Evolutionary conservation across 1,140 invertebrate genomes (phyloP), one percentile per base, ranked within the genome.

Genomic region (Ostrea denselamellosa): DNA sequence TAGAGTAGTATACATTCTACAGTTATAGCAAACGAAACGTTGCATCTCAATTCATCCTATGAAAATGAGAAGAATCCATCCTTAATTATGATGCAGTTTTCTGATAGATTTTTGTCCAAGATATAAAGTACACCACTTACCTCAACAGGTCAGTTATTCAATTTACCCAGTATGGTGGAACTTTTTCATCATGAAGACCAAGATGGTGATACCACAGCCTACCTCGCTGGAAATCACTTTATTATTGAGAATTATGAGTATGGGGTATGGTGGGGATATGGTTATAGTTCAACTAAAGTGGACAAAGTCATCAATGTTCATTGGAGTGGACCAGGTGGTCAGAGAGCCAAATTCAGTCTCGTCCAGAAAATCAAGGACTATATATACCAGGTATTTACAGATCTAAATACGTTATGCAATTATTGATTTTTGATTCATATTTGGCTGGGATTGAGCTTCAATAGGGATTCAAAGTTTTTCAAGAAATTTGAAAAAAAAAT

Each of bases 261-360:
- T 62, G 2, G 7, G 5, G 12, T 12, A 28, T 77, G 68, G 68
- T 8, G 25, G 25, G 22, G n/a, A 4, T 71, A 71, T 71, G 14
- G 2, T 44, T 5, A 77, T 77, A 28, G 25, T 25, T 4, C 2
- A 77, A 22, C 25, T 34, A 77, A 28, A 34, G 28, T 25, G 25
- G 44, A 83, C 44, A 34, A 53, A n/a, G 52, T 83, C 17, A 14
- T 83, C 51, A 22, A 83, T 83, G 44, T 52, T 22, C 82, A 83
- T 17, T 83, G 82, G 82, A 83, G n/a, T 53, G 82, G 82, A 19
- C 82, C 82, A 4, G 28, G 28, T 8, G 44, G 44, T n/a, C 44
- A 83, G 19, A 83, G 82, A 19, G 82, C 82, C 19, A 83, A 54
- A 53, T 53, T 83, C 82, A 83, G 82, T 19, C n/a, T 83, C 44